Base-by-base conservation (phyloP, 1,140 invertebrate species). In the Leptinotarsa undecemlineata region DNA sequence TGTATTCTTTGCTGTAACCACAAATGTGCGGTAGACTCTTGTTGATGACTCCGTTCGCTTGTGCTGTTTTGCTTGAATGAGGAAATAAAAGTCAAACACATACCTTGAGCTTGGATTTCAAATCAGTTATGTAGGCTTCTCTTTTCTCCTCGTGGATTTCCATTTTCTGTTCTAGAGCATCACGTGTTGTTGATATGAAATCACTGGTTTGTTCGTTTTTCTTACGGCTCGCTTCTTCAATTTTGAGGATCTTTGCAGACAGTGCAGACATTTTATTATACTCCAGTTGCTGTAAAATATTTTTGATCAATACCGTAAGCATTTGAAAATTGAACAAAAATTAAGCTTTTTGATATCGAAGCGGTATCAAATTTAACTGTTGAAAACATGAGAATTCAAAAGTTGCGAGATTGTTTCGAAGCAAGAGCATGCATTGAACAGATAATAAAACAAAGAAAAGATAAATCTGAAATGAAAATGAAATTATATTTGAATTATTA, bases 131-230 rank as follows among this genome's bases (percentile, higher is more conserved):
- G 83, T 95, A 94, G 3, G 92, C 92, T 84, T 97, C 95, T 78
- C 96, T 89, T 81, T 97, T 98, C 82, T 94, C 95, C 81, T 91
- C 92, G 74, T 93, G 92, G 74, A 89, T 90, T 83, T 96, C 95
- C 92, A 98, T 96, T 86, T 96, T 97, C 66, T 93, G 90, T 82
- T 96, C 93, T 62, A 97, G 87, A 68, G 94, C 93, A 84, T 96
- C 94, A 84, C 94, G 92, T 23, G 95, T 96, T 77, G 91, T 89
- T 74, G 90, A 89, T 69, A 95, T 95, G 85, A 97, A 97, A 79
- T 90, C 90, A 78, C 89, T 90, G 79, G 92, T 94, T 78, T 95
- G 91, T 85, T 96, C 95, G 84, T 95, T 93, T 79, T 92, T 93
- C 86, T 97, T 97, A 76, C 92, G 92, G 60, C 93, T 91, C n/a